A percentile compares a stretch with the other conserved stretches of the same genome.
Evolutionary conservation across 2,113 vertebrate species (phyloP).

Genomic region (Tonatia bakeri): DNA sequence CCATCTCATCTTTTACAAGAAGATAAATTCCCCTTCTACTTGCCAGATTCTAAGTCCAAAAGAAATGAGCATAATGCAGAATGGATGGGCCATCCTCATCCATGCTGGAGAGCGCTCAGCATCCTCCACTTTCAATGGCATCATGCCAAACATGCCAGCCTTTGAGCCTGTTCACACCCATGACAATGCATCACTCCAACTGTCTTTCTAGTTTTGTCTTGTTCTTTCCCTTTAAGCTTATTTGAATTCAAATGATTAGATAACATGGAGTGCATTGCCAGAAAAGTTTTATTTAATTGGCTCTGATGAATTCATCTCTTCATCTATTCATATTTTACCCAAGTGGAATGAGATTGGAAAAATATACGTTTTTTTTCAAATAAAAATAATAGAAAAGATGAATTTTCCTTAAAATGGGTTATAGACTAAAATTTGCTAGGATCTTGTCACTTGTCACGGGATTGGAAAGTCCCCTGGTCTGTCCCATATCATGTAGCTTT

Average conservation of each 20-base stretch:
- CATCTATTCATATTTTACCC: neutral
- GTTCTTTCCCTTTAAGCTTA: neutral
- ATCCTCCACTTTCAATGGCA: neutral
- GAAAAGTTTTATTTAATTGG: neutral
- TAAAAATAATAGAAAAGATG: neutral
- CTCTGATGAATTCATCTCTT: neutral
- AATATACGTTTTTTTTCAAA: neutral
- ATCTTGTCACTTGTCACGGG: accelerated
- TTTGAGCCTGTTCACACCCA: neutral
- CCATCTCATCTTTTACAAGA: neutral
- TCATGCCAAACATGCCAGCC: neutral
- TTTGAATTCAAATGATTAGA: neutral
- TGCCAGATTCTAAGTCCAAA: neutral
- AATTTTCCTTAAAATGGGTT: neutral
- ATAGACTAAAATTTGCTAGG: neutral
- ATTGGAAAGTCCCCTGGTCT: neutral
- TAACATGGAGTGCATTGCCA: neutral
- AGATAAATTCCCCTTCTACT: neutral
- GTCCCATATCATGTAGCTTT: neutral
- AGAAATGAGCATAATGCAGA: neutral
- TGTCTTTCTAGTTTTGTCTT: neutral
- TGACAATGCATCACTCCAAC: neutral
- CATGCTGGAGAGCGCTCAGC: neutral
- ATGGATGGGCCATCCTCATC: neutral
- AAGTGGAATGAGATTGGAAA: neutral